Evolutionary conservation across 1,140 invertebrate species (phyloP), one percentile per base, ranked within the genome.

Genomic region (Scaptodrosophila lebanonensis): DNA sequence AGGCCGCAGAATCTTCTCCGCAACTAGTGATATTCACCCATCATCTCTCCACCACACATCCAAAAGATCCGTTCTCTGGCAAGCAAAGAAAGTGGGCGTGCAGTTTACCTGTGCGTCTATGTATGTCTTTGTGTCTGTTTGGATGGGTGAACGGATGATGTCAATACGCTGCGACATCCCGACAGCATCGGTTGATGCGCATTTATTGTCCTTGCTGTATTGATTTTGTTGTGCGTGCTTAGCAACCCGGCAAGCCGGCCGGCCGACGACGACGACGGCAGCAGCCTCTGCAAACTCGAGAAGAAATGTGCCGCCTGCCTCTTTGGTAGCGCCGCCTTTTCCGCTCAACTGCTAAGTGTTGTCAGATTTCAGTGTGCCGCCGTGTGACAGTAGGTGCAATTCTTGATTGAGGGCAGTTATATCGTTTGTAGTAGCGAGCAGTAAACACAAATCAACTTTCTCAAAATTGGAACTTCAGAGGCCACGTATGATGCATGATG

Each of bases 401-500:
- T 32, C n/a, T 18, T 44, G 18, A 8, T 38, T 36, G 5, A 40
- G n/a, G n/a, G n/a, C n/a, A n/a, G n/a, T n/a, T n/a, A n/a, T n/a
- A n/a, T n/a, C n/a, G n/a, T n/a, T 5, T 33, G 8, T 11, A 33
- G 12, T n/a, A 3, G 32, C 5, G 12, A n/a, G 22, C 8, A 33
- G 8, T 33, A 33, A 33, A 33, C n/a, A n/a, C 12, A 33, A 33
- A 33, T 33, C 32, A 33, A 33, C 75, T 60, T 82, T 79, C 75
- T 79, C 75, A 72, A 79, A 60, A 49, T 12, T n/a, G 15, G 57
- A 62, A 84, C 62, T 75, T 67, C 83, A 84, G 83, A 84, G 83
- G 83, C 83, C 83, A 84, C 82, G 70, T 84, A 75, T 84, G 82
- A 73, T 76, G 83, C 75, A 77, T 84, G 82, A 84, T 84, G 83